Base-by-base conservation (phyloP, 2,113 vertebrate genomes). In the Elgaria multicarinata region DNA sequence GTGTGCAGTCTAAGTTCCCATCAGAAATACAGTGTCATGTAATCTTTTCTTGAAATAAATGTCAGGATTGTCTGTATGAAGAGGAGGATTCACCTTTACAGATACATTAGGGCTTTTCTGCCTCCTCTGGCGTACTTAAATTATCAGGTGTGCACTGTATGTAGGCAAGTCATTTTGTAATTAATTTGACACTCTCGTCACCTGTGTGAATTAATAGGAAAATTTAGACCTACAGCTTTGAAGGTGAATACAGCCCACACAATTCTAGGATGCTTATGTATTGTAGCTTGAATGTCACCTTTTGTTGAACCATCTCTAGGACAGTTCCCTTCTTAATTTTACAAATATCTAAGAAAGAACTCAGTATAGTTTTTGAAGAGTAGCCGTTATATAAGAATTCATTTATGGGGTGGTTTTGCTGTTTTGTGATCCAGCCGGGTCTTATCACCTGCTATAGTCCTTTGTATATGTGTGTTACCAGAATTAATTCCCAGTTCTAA, bases 141-240 rank as follows among this genome's bases (percentile, higher is more conserved):
- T 96, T 96, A 95, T 92, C 90, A 92, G 92, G 39, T 89, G 79
- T 87, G 93, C 67, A 94, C 93, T 92, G 90, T 93, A 94, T 95
- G 92, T 62, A 92, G 79, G 89, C 94, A 93, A 90, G 89, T 95
- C 94, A 94, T 95, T 94, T 94, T 95, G 94, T 94, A 96, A 95
- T 96, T 89, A 95, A 62, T 93, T 94, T 96, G 90, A 94, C 94
- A 95, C 93, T 91, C 85, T 92, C 87, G 14, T 86, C 53, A 95
- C 90, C 66, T 74, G 90, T 95, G 92, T 93, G 93, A 92, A 93
- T 92, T 80, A 90, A 83, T 90, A 94, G 95, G 85, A 92, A 93
- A 66, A 94, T 95, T 94, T 85, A 96, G 95, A 94, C 53, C 86
- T 93, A 46, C 94, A 95, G 93, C 90, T 94, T 95, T 94, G 92